Percentiles rank a stretch among this genome's conserved stretches.
phyloP scores from a whole-genome alignment of 2,797 vertebrate genomes.

The Cygnus olor region DNA sequence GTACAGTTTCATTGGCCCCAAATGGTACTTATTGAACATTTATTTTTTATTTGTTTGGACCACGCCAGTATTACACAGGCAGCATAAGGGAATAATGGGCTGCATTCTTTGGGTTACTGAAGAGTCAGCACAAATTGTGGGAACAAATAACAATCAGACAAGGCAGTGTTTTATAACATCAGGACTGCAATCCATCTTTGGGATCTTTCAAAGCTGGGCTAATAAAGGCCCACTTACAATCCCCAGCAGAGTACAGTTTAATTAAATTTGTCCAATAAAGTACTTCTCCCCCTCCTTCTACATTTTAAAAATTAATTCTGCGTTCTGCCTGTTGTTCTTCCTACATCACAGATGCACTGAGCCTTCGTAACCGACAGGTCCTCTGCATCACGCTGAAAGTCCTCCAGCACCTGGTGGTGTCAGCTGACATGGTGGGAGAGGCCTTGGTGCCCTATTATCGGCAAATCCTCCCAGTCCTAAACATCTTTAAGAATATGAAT shows the following conservation, averaged over 20 bases:
- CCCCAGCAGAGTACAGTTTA: constrained; percentile 67
- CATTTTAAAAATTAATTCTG: constrained; percentile 55
- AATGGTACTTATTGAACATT: constrained; percentile 60
- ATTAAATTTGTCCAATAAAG: constrained; percentile 65
- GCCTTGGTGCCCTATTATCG: constrained; percentile 92
- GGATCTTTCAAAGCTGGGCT: constrained; percentile 69
- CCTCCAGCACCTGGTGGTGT: constrained; percentile 92
- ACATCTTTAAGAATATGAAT: constrained; percentile 94
- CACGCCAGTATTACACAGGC: constrained; percentile 35
- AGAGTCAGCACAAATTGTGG: constrained; percentile 71
- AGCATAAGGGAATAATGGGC: constrained; percentile 54
- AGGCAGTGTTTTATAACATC: constrained; percentile 72
- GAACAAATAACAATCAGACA: constrained; percentile 72
- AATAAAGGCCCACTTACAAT: constrained; percentile 67
- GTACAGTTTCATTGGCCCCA: constrained; percentile 57
- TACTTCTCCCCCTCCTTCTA: constrained; percentile 20
- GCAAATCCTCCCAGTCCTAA: constrained; percentile 92
- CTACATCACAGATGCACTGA: constrained; percentile 85
- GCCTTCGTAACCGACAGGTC: constrained; percentile 88
- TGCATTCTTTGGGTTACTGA: constrained; percentile 70
- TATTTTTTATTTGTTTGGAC: constrained; percentile 49
- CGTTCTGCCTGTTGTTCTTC: constrained; percentile 55
- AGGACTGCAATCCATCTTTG: constrained; percentile 65
- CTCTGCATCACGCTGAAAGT: constrained; percentile 92
- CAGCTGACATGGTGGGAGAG: constrained; percentile 85